phyloP scores from a whole-genome alignment of 2,888 invertebrate species.

The Scaptomyza flava region DNA sequence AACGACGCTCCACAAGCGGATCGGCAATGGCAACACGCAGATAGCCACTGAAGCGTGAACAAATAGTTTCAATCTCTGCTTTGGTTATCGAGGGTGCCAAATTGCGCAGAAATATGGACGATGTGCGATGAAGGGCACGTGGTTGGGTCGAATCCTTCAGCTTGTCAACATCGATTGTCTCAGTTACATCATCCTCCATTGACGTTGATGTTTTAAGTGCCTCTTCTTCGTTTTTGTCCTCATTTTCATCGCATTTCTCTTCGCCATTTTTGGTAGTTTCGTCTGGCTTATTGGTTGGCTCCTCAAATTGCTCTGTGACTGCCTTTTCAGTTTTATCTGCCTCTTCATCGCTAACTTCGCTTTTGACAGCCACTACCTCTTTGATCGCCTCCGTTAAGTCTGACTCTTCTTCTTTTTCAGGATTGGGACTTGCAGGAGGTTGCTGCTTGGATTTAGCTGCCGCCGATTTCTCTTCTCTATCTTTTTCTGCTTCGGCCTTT shows the following conservation, averaged over 20 bases:
- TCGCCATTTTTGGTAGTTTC: conserved; percentile 54
- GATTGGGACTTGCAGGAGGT: conserved; percentile 53
- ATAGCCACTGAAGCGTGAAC: conserved; percentile 96
- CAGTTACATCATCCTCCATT: conserved; percentile 27
- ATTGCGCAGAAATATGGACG: conserved; percentile 98
- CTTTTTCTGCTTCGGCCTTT: conserved; percentile 58
- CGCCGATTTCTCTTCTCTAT: conserved; percentile 31
- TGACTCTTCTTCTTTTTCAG: conserved; percentile 59
- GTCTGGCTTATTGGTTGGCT: conserved; percentile 5
- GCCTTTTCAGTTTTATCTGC: conserved; percentile 1
- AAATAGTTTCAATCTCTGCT: conserved; percentile 98
- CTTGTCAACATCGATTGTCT: conserved; percentile 85
- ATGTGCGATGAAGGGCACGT: conserved; percentile 95
- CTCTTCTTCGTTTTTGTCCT: conserved; percentile 15
- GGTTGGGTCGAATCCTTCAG: conserved; percentile 85
- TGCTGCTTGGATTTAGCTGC: conserved; percentile 26
- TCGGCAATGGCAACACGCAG: conserved; percentile 98
- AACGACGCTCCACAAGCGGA: conserved; percentile 97
- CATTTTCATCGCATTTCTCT: conserved; percentile 15
- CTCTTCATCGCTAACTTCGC: conserved; percentile 33
- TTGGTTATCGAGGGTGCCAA: conserved; percentile 98
- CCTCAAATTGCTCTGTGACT: conserved; percentile 66
- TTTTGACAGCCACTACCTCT: conserved; percentile 42
- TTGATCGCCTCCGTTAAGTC: conserved; percentile 25
- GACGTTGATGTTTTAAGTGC: conserved; percentile 54